A percentile compares a stretch with the other conserved stretches of the same genome.
phyloP scores from a whole-genome alignment of 2,113 vertebrate genomes.

The Alouatta palliata region DNA sequence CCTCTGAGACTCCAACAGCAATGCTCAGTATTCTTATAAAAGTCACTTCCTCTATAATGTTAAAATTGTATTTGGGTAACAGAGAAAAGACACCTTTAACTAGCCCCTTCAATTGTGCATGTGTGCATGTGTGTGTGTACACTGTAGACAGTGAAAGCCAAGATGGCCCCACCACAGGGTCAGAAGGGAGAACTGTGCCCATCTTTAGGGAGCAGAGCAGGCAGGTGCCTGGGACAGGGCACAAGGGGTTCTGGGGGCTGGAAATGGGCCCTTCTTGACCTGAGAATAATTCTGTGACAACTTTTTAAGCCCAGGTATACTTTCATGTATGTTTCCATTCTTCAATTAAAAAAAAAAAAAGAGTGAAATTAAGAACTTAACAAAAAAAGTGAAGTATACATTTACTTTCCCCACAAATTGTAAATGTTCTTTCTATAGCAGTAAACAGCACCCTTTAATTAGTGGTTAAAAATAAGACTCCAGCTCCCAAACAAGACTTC shows the following conservation, averaged over 20 bases:
- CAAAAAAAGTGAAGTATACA: not conserved
- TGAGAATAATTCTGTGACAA: rapidly evolving
- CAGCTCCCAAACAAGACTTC: not conserved
- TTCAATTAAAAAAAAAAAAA: not conserved
- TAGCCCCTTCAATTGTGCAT: not conserved
- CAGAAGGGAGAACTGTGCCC: not conserved
- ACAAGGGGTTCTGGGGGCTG: rapidly evolving
- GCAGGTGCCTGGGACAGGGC: not conserved
- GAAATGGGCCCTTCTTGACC: no score
- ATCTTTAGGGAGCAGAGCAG: not conserved
- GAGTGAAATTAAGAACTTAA: not conserved
- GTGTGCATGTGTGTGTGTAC: not conserved
- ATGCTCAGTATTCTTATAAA: rapidly evolving
- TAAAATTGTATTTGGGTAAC: not conserved
- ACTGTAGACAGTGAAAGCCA: not conserved
- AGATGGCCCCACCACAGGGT: rapidly evolving
- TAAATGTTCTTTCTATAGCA: not conserved
- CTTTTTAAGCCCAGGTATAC: not conserved
- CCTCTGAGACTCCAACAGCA: rapidly evolving
- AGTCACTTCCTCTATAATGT: not conserved
- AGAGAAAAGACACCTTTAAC: no score
- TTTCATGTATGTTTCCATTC: not conserved
- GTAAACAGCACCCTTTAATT: not conserved
- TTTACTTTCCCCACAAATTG: not conserved
- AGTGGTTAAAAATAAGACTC: not conserved